A percentile compares a stretch with the other conserved stretches of the same genome.
Conservation (phyloP, 2,888 invertebrate species). For the Spodoptera exigua region DNA sequence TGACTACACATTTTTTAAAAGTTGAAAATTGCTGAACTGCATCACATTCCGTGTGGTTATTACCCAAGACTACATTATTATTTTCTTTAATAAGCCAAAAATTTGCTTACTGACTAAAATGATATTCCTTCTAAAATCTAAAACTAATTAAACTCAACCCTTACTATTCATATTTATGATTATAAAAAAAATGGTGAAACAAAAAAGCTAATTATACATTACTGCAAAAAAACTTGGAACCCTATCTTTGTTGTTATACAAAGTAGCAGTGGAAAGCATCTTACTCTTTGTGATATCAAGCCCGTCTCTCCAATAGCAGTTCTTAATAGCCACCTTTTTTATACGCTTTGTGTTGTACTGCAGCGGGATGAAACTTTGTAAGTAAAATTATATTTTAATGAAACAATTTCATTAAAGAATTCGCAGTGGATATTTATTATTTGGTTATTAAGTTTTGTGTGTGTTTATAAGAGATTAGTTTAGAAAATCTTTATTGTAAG, state of each 20-base stretch:
- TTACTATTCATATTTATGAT: slow-evolving; percentile 28
- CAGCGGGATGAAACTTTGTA: slow-evolving; percentile 50
- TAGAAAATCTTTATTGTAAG: no score
- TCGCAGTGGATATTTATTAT: slow-evolving; percentile 15
- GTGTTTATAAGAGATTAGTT: background rate
- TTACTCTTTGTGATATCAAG: slow-evolving; percentile 54
- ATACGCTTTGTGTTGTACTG: slow-evolving; percentile 44
- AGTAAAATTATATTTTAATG: slow-evolving; percentile 51
- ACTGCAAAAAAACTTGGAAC: slow-evolving; percentile 46
- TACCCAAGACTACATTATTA: no score
- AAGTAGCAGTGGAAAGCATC: slow-evolving; percentile 53
- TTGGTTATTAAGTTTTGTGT: slow-evolving; percentile 24
- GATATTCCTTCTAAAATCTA: no score
- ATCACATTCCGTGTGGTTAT: no score
- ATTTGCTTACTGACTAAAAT: no score
- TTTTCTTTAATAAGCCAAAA: no score
- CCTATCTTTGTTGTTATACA: slow-evolving; percentile 44
- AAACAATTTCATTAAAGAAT: slow-evolving; percentile 34
- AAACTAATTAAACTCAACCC: no score
- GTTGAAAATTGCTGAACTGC: no score
- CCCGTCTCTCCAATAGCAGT: slow-evolving; percentile 42
- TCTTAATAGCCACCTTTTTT: slow-evolving; percentile 50
- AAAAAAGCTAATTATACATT: slow-evolving; percentile 56
- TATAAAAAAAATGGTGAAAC: slow-evolving; percentile 25
- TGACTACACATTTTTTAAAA: no score